A percentile compares a stretch with the other conserved stretches of the same genome.
Evolutionary conservation across 2,797 vertebrate species (phyloP).

Genomic region (Propithecus perrieri): DNA sequence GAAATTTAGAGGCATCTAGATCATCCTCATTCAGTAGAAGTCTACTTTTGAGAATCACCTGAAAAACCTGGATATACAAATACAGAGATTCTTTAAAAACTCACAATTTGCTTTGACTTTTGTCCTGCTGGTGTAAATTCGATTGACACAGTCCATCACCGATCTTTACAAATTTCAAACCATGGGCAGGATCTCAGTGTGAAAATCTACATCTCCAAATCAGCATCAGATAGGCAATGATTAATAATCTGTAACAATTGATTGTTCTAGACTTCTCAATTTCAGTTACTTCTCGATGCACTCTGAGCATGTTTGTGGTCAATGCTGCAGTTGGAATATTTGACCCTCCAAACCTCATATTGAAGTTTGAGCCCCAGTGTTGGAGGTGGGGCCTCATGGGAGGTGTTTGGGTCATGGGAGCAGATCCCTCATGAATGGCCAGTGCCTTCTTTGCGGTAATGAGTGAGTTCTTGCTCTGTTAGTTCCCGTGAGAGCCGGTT

Average conservation of each 20-base stretch:
- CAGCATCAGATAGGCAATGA: not conserved
- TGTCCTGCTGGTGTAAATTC: not conserved
- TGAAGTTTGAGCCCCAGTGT: not conserved
- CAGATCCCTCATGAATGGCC: not conserved
- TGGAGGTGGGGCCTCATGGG: not conserved
- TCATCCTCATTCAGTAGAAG: not conserved
- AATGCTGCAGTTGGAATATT: not conserved
- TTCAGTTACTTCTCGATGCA: rapidly evolving
- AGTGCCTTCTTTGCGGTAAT: too few relatives aligned
- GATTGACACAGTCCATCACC: not conserved
- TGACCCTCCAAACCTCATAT: not conserved
- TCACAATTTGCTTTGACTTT: not conserved
- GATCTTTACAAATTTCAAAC: not conserved
- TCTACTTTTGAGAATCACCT: not conserved
- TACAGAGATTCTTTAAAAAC: not conserved
- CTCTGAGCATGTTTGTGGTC: not conserved
- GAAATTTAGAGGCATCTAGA: not conserved
- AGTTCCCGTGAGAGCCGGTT: not conserved
- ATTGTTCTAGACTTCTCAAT: too few relatives aligned
- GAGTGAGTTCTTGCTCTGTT: not conserved
- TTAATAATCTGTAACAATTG: rapidly evolving
- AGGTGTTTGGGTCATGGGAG: not conserved
- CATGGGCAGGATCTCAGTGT: not conserved
- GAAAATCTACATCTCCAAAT: not conserved
- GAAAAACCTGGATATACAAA: not conserved